Evolutionary conservation across 92 coral and sea anemone species (phyloP).

Genomic region (Palythoa heliodiscus): DNA sequence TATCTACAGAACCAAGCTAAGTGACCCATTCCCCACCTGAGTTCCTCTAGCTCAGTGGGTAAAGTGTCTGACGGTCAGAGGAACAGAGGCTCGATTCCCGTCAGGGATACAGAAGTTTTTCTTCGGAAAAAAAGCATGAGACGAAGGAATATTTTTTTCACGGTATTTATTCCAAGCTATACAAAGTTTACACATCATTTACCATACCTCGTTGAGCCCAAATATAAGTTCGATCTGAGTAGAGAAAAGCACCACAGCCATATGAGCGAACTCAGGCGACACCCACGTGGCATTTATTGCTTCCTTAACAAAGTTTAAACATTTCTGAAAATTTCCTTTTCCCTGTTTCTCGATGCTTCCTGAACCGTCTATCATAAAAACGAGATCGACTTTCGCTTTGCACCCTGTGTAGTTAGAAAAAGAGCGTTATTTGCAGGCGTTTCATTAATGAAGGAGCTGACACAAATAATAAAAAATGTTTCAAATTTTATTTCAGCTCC

Average conservation of each 20-base stretch:
- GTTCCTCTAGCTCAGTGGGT: too few species aligned
- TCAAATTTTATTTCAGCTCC: too few species aligned
- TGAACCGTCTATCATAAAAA: conserved; percentile 60
- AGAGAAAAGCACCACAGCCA: conserved; percentile 62
- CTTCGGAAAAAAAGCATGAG: too few species aligned
- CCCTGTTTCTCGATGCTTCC: conserved; percentile 59
- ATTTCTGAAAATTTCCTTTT: conserved; percentile 64
- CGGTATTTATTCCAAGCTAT: too few species aligned
- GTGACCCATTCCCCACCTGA: too few species aligned
- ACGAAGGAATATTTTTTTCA: too few species aligned
- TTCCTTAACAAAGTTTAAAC: conserved; percentile 63
- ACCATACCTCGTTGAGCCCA: conserved; percentile 29
- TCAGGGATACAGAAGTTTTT: too few species aligned
- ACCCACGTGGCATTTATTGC: conserved; percentile 65
- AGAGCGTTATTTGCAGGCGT: neutral
- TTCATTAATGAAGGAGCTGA: neutral
- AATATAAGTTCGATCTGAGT: conserved; percentile 31
- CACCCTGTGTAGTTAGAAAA: conserved; percentile 35
- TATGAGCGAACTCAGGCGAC: conserved; percentile 59
- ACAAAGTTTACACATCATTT: too few species aligned
- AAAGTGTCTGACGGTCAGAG: too few species aligned
- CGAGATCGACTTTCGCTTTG: conserved; percentile 62
- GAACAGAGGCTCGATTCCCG: too few species aligned
- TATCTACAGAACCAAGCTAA: too few species aligned
- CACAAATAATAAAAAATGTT: neutral